Evolutionary conservation across 2,113 vertebrate genomes (phyloP), one percentile per base, ranked within the genome.

Genomic region (Helogale parvula): DNA sequence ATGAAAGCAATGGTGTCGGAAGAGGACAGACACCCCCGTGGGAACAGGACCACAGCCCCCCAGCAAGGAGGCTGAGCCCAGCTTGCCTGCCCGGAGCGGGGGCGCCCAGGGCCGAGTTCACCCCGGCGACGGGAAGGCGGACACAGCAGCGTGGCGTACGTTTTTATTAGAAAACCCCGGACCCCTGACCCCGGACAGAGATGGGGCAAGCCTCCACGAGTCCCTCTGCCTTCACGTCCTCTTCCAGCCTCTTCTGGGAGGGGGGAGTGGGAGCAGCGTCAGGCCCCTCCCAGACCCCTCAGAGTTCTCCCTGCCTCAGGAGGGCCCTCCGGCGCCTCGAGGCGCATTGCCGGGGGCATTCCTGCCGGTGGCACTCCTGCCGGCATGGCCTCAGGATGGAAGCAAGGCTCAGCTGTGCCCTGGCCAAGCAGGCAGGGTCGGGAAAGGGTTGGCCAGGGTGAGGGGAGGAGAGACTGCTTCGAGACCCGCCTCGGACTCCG

Each of bases 91-190:
- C 86, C 85, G 31, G 38, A 33, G 38, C 35, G 19, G 2, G 9
- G 11, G 60, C 2, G 0, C 52, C 54, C 21, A 19, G 15, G 7
- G 23, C 41, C 15, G 16, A 50, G 50, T 31, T 47, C 60, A 82
- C 54, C 29, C 16, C 14, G 33, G 52, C 6, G 29, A 54, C 5
- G 15, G 60, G 45, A 65, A 91, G 54, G 86, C 10, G 66, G 72
- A 77, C 69, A 23, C 45, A 60, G 87, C 13, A 31, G 33, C 23
- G 76, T 86, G 86, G 80, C 29, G 60, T 88, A 92, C 90, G 31
- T 82, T 98, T 98, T 98, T 98, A 98, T 98, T 98, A 97, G 94
- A 98, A 98, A 98, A 97, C 47, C 29, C 77, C 14, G 1, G 50
- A 76, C 81, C 76, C 93, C 88, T 81, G 72, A 66, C 85, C 76